Evolutionary conservation across 2,797 vertebrate species (phyloP), one percentile per base, ranked within the genome.

Genomic region (Macrochelys suwanniensis): DNA sequence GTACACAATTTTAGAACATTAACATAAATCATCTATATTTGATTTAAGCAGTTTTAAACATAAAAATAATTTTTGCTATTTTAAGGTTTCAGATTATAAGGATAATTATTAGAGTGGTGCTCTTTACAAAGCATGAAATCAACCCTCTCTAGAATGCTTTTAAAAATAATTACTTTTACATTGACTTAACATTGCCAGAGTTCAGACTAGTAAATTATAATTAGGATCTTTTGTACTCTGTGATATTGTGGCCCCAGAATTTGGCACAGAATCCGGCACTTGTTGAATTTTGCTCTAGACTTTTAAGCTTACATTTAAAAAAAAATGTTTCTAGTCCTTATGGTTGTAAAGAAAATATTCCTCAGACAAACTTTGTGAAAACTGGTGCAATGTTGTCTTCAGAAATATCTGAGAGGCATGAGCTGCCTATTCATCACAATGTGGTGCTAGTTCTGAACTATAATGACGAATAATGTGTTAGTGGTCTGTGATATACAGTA

Each of bases 31-130:
- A 91, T 95, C 89, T 95, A 42, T 97, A 95, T 97, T 97, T 96
- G 93, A 96, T 97, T 93, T 97, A 97, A 97, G 96, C 96, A 94
- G 61, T 95, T 42, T 95, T 93, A 97, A 95, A 92, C 51, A 85
- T 68, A 94, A 97, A 94, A 97, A 96, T 88, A 94, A 91, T 96
- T 97, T 97, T 94, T 97, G 94, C 97, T 97, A 96, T 97, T 97
- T 97, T 97, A 97, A 97, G 94, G 91, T 96, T 90, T 92, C 88
- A 4, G 92, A 94, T 96, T 90, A 97, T 95, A 87, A 82, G 87
- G 93, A 68, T 96, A 97, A 96, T 96, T 97, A 89, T 92, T 84
- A 47, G 94, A 95, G 89, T 95, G 90, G 84, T 95, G 82, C 19
- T 23, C n/a, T 96, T 97, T 95, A 96, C 96, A 89, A 93, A 93